phyloP scores from a whole-genome alignment of 2,113 vertebrate genomes.

The Megaptera novaeangliae region DNA sequence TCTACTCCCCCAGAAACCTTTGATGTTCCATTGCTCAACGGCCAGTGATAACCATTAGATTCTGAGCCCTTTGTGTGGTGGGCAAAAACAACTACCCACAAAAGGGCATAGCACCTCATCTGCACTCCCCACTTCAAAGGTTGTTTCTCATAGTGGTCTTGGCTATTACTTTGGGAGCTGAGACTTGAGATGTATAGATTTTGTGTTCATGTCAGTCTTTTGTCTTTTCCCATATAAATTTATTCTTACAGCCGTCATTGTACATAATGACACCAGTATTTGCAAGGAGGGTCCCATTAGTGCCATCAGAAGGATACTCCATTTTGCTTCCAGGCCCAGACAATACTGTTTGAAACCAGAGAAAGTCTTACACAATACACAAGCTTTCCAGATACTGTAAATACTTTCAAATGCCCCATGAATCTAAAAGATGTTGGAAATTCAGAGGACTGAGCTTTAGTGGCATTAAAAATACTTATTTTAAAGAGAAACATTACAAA shows the following conservation, averaged over 20 bases:
- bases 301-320: conserved; percentile 29
- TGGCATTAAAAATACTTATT: not conserved
- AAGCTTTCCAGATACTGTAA: conserved; percentile 65
- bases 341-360: conserved; percentile 72
- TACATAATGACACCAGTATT: conserved; percentile 11
- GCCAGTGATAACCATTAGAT: not conserved
- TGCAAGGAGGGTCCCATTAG: not conserved
- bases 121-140: not conserved
- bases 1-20: conserved; percentile 43
- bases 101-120: conserved; percentile 12
- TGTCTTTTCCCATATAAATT: not conserved
- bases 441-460: not conserved
- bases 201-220: conserved; percentile 13
- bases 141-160: conserved; percentile 7
- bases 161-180: conserved; percentile 21
- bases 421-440: conserved; percentile 64
- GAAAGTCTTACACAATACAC: conserved; percentile 61
- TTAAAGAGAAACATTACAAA: not conserved
- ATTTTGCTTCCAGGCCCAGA: conserved; percentile 66
- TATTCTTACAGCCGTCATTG: not conserved
- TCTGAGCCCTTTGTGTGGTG: conserved; percentile 40
- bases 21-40: conserved; percentile 47
- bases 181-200: not conserved
- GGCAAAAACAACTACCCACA: not conserved
- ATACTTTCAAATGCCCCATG: conserved; percentile 61